phyloP scores from a whole-genome alignment of 1,140 invertebrate species.

The Drosophila ogumai region DNA sequence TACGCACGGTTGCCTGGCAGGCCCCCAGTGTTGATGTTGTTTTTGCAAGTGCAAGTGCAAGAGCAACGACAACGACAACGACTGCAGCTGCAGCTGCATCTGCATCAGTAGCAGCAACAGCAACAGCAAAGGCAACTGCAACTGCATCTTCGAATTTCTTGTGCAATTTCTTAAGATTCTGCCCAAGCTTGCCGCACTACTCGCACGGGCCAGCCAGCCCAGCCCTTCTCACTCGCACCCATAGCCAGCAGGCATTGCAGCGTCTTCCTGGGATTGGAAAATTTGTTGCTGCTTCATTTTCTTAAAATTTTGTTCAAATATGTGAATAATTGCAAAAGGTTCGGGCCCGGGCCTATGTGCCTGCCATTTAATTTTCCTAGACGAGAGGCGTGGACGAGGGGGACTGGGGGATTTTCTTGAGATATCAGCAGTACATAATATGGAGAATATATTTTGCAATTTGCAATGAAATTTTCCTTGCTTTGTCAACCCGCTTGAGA shows the following conservation, averaged over 20 bases:
- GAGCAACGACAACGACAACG: conserved; percentile 17
- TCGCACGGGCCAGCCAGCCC: conserved; percentile 25
- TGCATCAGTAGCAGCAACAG: conserved; percentile 6
- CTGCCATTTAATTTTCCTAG: conserved; percentile 52
- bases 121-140: conserved; percentile 40
- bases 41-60: conserved; percentile 41
- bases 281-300: conserved; percentile 80
- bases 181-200: conserved; percentile 45
- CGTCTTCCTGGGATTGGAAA: conserved; percentile 65
- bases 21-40: conserved; percentile 35
- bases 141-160: conserved; percentile 67
- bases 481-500: conserved; percentile 70
- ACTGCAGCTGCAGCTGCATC: conserved; percentile 10
- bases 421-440: conserved; percentile 50
- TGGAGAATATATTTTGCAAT: conserved; percentile 62
- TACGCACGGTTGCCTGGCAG: conserved; percentile 55
- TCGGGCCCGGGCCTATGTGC: conserved; percentile 52
- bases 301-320: conserved; percentile 82
- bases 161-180: conserved; percentile 78
- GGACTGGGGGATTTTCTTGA: conserved; percentile 11
- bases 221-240: conserved; percentile 57
- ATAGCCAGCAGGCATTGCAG: conserved; percentile 30
- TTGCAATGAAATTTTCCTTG: conserved; percentile 39
- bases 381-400: not conserved
- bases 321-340: conserved; percentile 75